Percentiles rank a stretch among this genome's conserved stretches.
These are phyloP conservation scores for Nylanderia fulva DNA, from an alignment of 1,140 invertebrate genomes.

Conservation along the genomic window DNA sequence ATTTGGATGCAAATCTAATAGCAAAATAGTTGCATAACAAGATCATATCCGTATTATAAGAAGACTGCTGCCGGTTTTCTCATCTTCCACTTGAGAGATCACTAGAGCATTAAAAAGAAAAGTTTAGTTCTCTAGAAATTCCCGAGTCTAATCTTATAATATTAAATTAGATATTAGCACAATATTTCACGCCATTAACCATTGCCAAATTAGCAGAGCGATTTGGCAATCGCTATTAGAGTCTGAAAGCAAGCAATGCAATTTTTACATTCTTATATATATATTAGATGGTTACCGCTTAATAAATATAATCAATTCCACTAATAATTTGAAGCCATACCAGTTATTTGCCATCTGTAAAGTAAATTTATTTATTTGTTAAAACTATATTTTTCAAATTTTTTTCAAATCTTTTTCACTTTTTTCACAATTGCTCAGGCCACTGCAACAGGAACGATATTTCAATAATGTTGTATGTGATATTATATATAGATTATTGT, in stretches of 20 bases:
- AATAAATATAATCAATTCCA: background rate
- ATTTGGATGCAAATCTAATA: constrained; percentile 48
- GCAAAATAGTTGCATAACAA: background rate
- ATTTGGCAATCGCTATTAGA: constrained; percentile 54
- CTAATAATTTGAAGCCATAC: constrained; percentile 47
- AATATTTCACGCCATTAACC: constrained; percentile 70
- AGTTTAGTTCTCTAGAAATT: constrained; percentile 29
- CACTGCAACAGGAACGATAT: constrained; percentile 34
- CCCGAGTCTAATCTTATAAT: constrained; percentile 20
- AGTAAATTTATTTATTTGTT: constrained; percentile 48
- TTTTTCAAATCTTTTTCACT: no score
- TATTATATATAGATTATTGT: background rate
- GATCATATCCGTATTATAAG: constrained; percentile 20
- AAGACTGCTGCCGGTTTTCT: constrained; percentile 26
- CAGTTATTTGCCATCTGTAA: constrained; percentile 52
- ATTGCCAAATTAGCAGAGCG: constrained; percentile 60
- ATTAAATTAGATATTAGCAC: constrained; percentile 43
- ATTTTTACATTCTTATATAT: constrained; percentile 15
- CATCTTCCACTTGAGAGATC: constrained; percentile 42
- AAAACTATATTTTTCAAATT: constrained; percentile 29
- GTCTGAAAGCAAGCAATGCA: constrained; percentile 63
- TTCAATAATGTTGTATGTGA: background rate
- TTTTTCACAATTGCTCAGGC: constrained; percentile 32
- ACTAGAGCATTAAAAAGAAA: constrained; percentile 31
- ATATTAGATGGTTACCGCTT: constrained; percentile 24